Percentiles rank a stretch among this genome's conserved stretches.
Conservation (phyloP, 2,113 vertebrate genomes). For the Brachypteracias leptosomus region DNA sequence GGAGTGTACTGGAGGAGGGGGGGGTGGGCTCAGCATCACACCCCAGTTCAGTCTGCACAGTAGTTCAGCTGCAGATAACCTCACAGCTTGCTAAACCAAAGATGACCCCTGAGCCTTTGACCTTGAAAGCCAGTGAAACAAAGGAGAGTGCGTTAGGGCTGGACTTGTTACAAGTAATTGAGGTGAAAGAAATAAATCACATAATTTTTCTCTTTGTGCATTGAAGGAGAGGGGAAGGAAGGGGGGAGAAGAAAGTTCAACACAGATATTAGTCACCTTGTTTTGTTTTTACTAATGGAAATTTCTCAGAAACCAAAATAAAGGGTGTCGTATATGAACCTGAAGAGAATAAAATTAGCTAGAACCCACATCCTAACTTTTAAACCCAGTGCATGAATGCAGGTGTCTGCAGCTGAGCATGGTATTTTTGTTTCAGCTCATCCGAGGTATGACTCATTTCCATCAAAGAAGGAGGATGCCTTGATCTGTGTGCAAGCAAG, state of each 20-base stretch:
- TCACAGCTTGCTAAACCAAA: background rate
- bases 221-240: rapidly evolving
- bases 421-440: conserved; percentile 54
- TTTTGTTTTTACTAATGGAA: conserved; percentile 54
- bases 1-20: rapidly evolving
- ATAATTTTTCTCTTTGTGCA: background rate
- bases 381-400: conserved; percentile 1
- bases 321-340: conserved; percentile 16
- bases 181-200: conserved; percentile 47
- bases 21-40: too few species aligned
- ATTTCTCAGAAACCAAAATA: conserved; percentile 55
- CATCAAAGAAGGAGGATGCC: conserved; percentile 43
- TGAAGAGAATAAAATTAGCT: conserved; percentile 32
- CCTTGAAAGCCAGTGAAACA: background rate
- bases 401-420: conserved; percentile 62
- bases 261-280: conserved; percentile 33
- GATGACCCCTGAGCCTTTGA: conserved; percentile 5
- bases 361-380: conserved; percentile 55
- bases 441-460: conserved; percentile 49
- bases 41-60: background rate
- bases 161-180: background rate
- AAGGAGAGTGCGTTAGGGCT: background rate
- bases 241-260: conserved; percentile 23
- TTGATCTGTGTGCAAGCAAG: conserved; percentile 29
- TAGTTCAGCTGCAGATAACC: background rate